Evolutionary conservation across 2,888 invertebrate species (phyloP).

Genomic region (Agrochola circellaris): DNA sequence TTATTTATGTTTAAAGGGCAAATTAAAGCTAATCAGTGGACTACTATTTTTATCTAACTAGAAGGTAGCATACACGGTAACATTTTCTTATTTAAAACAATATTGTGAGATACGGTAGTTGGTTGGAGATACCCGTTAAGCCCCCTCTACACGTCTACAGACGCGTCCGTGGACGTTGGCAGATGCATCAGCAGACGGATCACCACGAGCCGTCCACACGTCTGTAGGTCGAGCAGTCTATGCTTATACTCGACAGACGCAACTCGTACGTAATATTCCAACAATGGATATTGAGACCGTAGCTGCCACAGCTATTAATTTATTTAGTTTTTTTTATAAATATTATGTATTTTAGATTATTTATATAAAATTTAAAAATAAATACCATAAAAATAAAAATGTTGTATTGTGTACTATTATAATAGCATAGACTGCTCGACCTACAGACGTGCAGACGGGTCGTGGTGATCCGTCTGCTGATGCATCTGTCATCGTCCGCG

Average conservation of each 20-base stretch:
- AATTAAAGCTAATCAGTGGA: constrained; percentile 8
- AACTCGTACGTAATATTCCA: neutral
- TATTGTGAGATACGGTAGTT: constrained; percentile 8
- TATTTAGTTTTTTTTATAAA: too few relatives aligned
- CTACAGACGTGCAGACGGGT: constrained; percentile 6
- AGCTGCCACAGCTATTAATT: neutral
- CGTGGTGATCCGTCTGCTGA: constrained; percentile 4
- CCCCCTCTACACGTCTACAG: constrained; percentile 1
- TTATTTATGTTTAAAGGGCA: neutral
- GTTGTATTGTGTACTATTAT: too few relatives aligned
- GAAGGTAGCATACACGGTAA: constrained; percentile 8
- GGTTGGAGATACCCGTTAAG: constrained; percentile 5
- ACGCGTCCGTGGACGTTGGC: neutral
- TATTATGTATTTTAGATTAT: too few relatives aligned
- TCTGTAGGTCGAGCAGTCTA: neutral
- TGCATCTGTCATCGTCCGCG: neutral
- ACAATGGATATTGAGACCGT: neutral
- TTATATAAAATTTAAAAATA: too few relatives aligned
- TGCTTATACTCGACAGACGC: neutral
- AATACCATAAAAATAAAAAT: too few relatives aligned
- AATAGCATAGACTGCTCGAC: neutral
- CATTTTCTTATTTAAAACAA: neutral
- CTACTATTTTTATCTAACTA: constrained; percentile 9
- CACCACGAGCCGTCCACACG: neutral
- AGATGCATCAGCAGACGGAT: neutral